Conservation (phyloP, 2,888 invertebrate genomes). For the Panorpa germanica region DNA sequence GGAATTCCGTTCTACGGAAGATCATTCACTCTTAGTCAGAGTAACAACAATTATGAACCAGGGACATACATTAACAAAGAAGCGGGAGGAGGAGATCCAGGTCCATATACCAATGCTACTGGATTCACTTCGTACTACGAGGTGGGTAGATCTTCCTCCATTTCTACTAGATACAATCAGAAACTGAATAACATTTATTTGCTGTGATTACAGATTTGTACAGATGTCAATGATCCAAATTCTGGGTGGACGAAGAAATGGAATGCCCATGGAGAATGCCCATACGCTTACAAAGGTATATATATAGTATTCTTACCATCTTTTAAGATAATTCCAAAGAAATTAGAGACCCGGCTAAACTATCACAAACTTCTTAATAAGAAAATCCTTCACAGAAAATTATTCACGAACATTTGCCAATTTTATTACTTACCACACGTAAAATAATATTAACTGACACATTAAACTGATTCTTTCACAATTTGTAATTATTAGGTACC, state of each 20-base stretch:
- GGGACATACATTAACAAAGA: conserved; percentile 83
- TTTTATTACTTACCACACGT: too few relatives aligned
- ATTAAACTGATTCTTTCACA: too few relatives aligned
- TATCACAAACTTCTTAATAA: too few relatives aligned
- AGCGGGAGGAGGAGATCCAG: conserved; percentile 71
- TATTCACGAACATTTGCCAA: too few relatives aligned
- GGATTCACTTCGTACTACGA: conserved; percentile 80
- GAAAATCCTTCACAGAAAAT: too few relatives aligned
- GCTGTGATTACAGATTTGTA: conserved; percentile 42
- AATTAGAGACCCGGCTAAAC: too few relatives aligned
- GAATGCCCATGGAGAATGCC: conserved; percentile 67
- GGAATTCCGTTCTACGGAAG: conserved; percentile 83
- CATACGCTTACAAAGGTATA: conserved; percentile 69
- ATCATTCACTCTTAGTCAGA: conserved; percentile 60
- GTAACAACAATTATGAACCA: conserved; percentile 64
- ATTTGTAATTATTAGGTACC: conserved; percentile 25
- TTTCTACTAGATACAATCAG: too few relatives aligned
- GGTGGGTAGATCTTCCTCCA: conserved; percentile 27
- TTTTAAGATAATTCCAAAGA: too few relatives aligned
- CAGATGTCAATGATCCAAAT: conserved; percentile 44
- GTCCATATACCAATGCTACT: conserved; percentile 69
- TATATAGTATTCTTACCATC: too few relatives aligned
- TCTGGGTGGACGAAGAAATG: conserved; percentile 68
- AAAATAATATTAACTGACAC: too few relatives aligned
- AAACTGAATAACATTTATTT: conserved; percentile 6